A percentile compares a stretch with the other conserved stretches of the same genome.
phyloP scores from a whole-genome alignment of 2,797 vertebrate genomes.

The Gymnodraco acuticeps region DNA sequence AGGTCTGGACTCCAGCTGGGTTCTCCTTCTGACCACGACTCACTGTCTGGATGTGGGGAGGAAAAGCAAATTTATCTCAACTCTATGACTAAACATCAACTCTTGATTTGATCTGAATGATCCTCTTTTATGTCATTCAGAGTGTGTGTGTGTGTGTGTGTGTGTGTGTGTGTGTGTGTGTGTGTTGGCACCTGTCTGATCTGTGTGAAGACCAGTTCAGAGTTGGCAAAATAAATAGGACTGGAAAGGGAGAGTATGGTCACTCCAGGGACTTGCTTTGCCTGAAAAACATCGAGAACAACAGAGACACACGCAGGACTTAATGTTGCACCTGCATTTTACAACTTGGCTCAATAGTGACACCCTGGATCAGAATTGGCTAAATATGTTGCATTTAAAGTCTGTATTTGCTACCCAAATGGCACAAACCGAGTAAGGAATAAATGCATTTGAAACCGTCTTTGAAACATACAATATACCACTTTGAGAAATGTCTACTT shows the following conservation, averaged over 20 bases:
- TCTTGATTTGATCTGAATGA: too few species aligned
- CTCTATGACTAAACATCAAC: too few species aligned
- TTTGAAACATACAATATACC: background rate
- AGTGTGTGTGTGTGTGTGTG: slow-evolving; percentile 5
- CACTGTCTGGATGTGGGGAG: slow-evolving; percentile 40
- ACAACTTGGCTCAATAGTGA: background rate
- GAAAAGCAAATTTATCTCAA: background rate
- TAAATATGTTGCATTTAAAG: background rate
- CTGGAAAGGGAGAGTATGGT: slow-evolving; percentile 88
- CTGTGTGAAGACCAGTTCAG: slow-evolving; percentile 83
- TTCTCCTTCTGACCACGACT: slow-evolving; percentile 48
- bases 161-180: slow-evolving; percentile 13
- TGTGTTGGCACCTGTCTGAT: slow-evolving; percentile 74
- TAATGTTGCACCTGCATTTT: background rate
- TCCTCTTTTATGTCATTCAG: too few species aligned
- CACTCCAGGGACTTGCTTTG: slow-evolving; percentile 86
- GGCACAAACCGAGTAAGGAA: background rate
- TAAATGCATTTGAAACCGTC: background rate
- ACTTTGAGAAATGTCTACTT: background rate
- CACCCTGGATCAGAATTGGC: background rate
- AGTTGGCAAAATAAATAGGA: slow-evolving; percentile 90
- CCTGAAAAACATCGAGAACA: slow-evolving; percentile 71
- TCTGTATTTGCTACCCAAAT: background rate
- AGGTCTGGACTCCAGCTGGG: slow-evolving; percentile 15
- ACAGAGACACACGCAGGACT: background rate